Conservation (phyloP, 2,113 vertebrate species). For the Misgurnus anguillicaudatus region DNA sequence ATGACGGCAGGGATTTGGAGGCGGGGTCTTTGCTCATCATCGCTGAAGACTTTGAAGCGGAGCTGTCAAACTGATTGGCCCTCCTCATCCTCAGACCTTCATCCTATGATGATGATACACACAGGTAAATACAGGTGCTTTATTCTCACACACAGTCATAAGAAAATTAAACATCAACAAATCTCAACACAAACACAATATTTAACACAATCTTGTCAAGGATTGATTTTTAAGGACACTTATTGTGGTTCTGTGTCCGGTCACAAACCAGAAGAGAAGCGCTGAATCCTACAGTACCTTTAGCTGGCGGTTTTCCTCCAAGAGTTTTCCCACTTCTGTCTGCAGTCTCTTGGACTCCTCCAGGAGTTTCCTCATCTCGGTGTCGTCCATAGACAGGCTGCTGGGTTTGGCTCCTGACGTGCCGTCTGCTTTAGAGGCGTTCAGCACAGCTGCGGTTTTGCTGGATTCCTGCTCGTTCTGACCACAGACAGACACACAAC, state of each 20-base stretch:
- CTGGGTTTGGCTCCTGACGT: constrained; percentile 75
- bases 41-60: constrained; percentile 72
- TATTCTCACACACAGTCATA: background rate
- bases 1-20: constrained; percentile 84
- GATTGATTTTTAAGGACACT: no score
- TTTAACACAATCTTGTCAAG: no score
- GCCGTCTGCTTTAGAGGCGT: constrained; percentile 79
- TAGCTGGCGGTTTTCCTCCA: constrained; percentile 85
- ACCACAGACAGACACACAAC: background rate
- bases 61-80: constrained; percentile 79
- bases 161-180: no score
- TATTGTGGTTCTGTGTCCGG: no score
- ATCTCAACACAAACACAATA: no score
- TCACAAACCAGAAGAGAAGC: no score
- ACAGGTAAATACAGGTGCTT: background rate
- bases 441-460: constrained; percentile 74
- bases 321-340: constrained; percentile 80
- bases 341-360: constrained; percentile 90
- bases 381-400: constrained; percentile 81
- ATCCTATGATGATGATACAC: constrained; percentile 68
- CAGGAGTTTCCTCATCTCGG: constrained; percentile 83
- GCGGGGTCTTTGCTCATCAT: constrained; percentile 81
- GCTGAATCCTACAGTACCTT: constrained; percentile 67
- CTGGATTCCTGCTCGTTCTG: constrained; percentile 60
- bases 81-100: constrained; percentile 85